A percentile compares a stretch with the other conserved stretches of the same genome.
These are phyloP conservation scores for Zophobas atratus DNA, from an alignment of 1,140 invertebrate species.

Conservation along the genomic window DNA sequence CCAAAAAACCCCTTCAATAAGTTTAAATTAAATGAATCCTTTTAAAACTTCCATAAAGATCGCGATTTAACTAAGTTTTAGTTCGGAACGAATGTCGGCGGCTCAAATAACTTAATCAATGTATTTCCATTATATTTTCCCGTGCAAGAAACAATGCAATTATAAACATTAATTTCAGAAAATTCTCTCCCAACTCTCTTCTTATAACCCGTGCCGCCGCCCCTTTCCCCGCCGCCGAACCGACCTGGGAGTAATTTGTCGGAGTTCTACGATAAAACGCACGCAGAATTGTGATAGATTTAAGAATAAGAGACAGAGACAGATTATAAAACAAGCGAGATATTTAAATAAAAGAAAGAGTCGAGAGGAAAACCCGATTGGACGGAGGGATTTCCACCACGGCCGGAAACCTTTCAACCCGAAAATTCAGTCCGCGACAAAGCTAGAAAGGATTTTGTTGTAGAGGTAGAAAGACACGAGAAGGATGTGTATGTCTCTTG, in stretches of 20 bases:
- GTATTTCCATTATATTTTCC: conserved; percentile 61
- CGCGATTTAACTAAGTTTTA: conserved; percentile 43
- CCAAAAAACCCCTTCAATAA: conserved; percentile 10
- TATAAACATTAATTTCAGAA: conserved; percentile 64
- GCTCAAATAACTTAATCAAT: conserved; percentile 63
- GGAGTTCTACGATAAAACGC: conserved; percentile 65
- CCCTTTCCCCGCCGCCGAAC: conserved; percentile 41
- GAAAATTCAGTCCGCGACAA: neutral
- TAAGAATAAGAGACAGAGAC: conserved; percentile 64
- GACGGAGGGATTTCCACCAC: conserved; percentile 41
- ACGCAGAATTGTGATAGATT: conserved; percentile 67
- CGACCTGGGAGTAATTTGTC: conserved; percentile 65
- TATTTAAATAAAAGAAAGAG: conserved; percentile 64
- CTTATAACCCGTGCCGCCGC: conserved; percentile 28
- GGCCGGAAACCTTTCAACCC: neutral
- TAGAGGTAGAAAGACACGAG: no score
- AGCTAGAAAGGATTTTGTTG: no score
- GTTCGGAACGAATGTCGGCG: conserved; percentile 49
- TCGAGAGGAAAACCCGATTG: conserved; percentile 52
- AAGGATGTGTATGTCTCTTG: no score
- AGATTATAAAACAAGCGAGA: conserved; percentile 65
- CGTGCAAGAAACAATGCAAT: conserved; percentile 63
- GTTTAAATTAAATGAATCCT: conserved; percentile 43
- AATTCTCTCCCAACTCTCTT: conserved; percentile 57
- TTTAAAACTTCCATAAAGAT: conserved; percentile 43